A percentile compares a stretch with the other conserved stretches of the same genome.
Evolutionary conservation across 2,888 invertebrate genomes (phyloP).

Genomic region (Gibbula magus): DNA sequence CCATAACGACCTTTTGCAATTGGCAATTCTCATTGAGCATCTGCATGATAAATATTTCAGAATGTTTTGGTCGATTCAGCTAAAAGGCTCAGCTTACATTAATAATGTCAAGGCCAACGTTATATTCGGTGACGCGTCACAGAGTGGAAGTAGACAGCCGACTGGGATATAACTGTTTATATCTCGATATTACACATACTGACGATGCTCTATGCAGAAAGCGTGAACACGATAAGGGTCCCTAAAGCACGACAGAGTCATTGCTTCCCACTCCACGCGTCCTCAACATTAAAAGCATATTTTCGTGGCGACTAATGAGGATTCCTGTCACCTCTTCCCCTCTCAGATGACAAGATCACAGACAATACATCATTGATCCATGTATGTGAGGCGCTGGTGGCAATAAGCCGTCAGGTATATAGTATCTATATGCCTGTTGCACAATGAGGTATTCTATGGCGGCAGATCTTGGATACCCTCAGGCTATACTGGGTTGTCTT

Average conservation of each 20-base stretch:
- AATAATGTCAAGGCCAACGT: no score
- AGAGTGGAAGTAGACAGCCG: no score
- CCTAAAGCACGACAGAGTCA: not conserved
- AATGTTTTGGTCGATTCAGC: no score
- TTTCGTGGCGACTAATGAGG: not conserved
- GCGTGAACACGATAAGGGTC: not conserved
- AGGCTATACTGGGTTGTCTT: not conserved
- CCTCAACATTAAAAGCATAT: slow-evolving; percentile 7
- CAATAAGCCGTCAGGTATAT: slow-evolving; percentile 7
- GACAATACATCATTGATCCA: slow-evolving; percentile 1
- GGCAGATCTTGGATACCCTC: not conserved
- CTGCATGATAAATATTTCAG: no score
- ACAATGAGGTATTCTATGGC: not conserved
- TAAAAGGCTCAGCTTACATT: no score
- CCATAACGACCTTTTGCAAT: no score
- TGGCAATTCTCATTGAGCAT: no score
- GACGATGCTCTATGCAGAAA: no score
- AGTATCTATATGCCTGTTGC: slow-evolving; percentile 9
- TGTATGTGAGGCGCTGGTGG: not conserved
- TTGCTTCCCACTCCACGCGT: not conserved
- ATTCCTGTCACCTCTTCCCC: slow-evolving; percentile 4
- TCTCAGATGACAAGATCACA: slow-evolving; percentile 8
- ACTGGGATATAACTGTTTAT: no score
- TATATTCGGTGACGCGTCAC: no score
- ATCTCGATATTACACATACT: no score